Conservation (phyloP, 1,140 invertebrate genomes). For the Brachionus paranguensis region DNA sequence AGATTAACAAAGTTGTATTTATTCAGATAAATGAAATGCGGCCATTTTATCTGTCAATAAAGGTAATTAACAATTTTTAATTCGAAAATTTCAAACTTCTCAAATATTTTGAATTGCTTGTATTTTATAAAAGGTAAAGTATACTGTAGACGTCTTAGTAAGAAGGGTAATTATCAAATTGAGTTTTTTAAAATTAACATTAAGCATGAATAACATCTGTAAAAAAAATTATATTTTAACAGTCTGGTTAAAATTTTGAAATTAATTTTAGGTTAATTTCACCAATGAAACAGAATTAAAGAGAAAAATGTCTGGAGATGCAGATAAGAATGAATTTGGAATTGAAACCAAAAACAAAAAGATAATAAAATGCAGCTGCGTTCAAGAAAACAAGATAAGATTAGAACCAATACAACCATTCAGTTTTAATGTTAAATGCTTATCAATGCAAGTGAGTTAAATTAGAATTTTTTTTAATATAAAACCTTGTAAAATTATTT, state of each 20-base stretch:
- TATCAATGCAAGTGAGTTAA: constrained; percentile 3
- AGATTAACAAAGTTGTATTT: background rate
- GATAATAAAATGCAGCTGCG: constrained; percentile 29
- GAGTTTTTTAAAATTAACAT: background rate
- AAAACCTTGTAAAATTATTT: background rate
- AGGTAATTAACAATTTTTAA: background rate
- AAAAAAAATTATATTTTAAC: background rate
- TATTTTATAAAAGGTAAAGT: background rate
- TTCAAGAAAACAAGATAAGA: background rate
- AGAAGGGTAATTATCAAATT: background rate
- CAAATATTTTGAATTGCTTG: background rate
- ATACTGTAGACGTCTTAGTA: background rate
- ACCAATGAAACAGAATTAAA: background rate
- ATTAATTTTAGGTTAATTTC: background rate
- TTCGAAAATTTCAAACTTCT: too few relatives aligned
- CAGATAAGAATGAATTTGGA: background rate
- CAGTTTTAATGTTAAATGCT: background rate
- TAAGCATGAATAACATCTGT: background rate
- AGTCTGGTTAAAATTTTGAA: background rate
- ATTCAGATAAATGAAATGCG: background rate
- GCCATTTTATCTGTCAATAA: background rate
- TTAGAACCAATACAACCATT: constrained; percentile 23
- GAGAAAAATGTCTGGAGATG: background rate
- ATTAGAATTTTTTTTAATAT: too few relatives aligned
- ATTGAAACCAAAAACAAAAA: background rate